Conservation (phyloP, 2,113 vertebrate species). For the Leptocoma aspasia region DNA sequence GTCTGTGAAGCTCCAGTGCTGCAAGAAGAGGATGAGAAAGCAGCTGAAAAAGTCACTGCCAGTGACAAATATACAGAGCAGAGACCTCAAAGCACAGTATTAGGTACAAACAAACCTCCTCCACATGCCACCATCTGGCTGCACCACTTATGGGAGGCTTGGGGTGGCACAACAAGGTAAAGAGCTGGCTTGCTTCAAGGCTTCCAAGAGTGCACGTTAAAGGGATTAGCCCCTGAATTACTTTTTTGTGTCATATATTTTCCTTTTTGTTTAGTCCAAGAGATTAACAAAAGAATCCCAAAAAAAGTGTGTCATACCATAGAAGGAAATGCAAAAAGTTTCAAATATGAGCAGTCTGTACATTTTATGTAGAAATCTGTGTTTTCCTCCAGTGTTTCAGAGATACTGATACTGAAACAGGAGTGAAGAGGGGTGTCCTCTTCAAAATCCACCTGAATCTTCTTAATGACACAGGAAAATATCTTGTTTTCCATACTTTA, state of each 20-base stretch:
- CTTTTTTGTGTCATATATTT: neutral
- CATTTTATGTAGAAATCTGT: neutral
- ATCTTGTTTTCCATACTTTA: neutral
- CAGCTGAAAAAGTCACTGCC: neutral
- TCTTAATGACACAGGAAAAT: neutral
- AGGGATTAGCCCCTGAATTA: neutral
- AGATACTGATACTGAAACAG: no score
- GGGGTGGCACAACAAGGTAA: neutral
- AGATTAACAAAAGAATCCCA: neutral
- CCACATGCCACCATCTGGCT: fast-evolving
- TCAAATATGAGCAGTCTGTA: neutral
- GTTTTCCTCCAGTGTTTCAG: neutral
- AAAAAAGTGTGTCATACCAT: neutral
- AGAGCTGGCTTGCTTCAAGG: neutral
- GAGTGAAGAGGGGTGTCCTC: neutral
- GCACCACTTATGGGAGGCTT: neutral
- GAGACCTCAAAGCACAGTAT: neutral
- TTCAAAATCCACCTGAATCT: neutral
- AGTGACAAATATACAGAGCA: neutral
- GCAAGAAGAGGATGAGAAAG: neutral
- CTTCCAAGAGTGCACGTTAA: neutral
- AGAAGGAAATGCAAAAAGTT: neutral
- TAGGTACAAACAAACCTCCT: neutral
- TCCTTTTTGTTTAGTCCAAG: neutral
- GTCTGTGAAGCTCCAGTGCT: neutral